phyloP scores from a whole-genome alignment of 2,113 vertebrate species.

The Ginglymostoma cirratum region DNA sequence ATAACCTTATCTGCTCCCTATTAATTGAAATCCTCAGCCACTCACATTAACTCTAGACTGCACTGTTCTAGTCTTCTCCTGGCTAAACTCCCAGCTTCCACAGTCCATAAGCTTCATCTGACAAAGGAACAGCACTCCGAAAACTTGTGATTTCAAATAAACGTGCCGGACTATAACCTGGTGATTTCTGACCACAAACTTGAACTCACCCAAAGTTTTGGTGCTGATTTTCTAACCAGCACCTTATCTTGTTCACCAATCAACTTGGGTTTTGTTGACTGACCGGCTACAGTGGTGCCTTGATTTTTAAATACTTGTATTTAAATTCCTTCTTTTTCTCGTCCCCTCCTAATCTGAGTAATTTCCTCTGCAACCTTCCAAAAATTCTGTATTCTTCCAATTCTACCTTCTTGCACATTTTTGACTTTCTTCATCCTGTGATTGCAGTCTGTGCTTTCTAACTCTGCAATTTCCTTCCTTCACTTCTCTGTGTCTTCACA shows the following conservation, averaged over 20 bases:
- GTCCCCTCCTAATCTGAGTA: not conserved
- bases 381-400: not conserved
- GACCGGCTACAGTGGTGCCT: not conserved
- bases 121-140: no score
- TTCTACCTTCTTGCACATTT: not conserved
- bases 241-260: not conserved
- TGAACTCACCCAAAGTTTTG: no score
- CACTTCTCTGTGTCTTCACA: no score
- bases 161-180: no score
- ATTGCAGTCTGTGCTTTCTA: not conserved
- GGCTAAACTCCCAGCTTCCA: no score
- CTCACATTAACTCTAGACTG: not conserved
- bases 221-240: no score
- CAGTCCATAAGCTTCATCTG: no score
- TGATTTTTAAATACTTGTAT: not conserved
- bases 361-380: not conserved
- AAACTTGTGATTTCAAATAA: no score
- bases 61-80: no score
- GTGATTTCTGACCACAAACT: no score
- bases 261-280: not conserved
- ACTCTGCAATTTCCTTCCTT: no score
- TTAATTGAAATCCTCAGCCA: not conserved
- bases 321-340: not conserved
- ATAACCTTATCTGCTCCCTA: not conserved
- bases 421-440: not conserved